A percentile compares a stretch with the other conserved stretches of the same genome.
These are phyloP conservation scores for Pseudochromis fuscus DNA, from an alignment of 2,797 vertebrate species.

Conservation along the genomic window DNA sequence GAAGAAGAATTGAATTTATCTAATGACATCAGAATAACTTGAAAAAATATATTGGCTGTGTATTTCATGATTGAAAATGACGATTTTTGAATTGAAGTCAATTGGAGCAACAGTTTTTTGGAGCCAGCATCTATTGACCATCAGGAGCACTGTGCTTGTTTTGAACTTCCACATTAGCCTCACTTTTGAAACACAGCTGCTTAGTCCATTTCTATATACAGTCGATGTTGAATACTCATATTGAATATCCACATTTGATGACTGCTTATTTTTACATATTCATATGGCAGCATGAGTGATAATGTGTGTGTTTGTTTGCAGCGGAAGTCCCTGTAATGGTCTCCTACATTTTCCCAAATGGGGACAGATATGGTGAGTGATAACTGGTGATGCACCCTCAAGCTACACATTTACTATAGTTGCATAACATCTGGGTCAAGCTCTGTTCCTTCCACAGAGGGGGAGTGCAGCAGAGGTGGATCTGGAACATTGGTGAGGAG, in stretches of 20 bases:
- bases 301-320: slow-evolving; percentile 49
- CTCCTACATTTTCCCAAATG: slow-evolving; percentile 86
- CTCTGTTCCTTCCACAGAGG: slow-evolving; percentile 85
- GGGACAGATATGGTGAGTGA: slow-evolving; percentile 86
- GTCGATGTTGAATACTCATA: slow-evolving; percentile 37
- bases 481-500: slow-evolving; percentile 82
- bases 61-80: no score
- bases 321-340: slow-evolving; percentile 68
- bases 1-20: no score
- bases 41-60: no score
- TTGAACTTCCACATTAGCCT: no score
- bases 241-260: slow-evolving; percentile 20
- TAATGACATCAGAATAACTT: no score
- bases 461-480: slow-evolving; percentile 78
- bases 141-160: no score
- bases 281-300: not conserved
- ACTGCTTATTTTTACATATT: not conserved
- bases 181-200: no score
- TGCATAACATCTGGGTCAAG: not conserved
- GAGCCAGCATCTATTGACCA: no score
- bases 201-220: no score
- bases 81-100: no score
- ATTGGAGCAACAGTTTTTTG: no score
- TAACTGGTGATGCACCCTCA: not conserved
- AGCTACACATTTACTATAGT: not conserved